phyloP scores from a whole-genome alignment of 2,113 vertebrate species.

The Speoplatyrhinus poulsoni region DNA sequence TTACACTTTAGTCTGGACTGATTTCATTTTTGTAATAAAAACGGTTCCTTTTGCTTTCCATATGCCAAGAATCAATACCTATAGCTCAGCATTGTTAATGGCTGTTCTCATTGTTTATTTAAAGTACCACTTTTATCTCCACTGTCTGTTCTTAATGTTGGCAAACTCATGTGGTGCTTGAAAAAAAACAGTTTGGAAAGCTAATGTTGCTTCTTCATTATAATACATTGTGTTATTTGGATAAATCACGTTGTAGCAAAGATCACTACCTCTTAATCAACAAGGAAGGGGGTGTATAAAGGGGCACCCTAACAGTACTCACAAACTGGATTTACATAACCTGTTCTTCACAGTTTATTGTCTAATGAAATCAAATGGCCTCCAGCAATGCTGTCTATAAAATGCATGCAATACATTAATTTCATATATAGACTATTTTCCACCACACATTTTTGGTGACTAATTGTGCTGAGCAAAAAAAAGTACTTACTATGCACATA shows the following conservation, averaged over 20 bases:
- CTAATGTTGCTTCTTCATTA: too few relatives aligned
- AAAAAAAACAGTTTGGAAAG: too few relatives aligned
- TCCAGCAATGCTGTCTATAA: neutral
- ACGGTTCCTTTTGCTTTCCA: conserved; percentile 33
- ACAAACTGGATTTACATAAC: conserved; percentile 11
- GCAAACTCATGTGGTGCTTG: too few relatives aligned
- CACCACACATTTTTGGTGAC: neutral
- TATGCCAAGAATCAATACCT: conserved; percentile 34
- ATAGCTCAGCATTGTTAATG: conserved; percentile 49
- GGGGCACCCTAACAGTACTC: conserved; percentile 2
- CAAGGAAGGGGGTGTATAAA: conserved; percentile 1
- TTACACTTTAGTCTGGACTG: neutral
- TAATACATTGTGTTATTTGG: too few relatives aligned
- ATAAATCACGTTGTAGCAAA: too few relatives aligned
- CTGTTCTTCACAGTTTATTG: conserved; percentile 4
- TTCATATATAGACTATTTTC: neutral
- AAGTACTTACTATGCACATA: conserved; percentile 61
- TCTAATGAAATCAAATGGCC: conserved; percentile 19
- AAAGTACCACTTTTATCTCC: neutral
- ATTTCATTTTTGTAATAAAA: conserved; percentile 30
- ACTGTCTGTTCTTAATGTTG: too few relatives aligned
- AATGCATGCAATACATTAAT: conserved; percentile 1
- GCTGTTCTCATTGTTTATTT: conserved; percentile 41
- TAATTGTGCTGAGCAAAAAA: conserved; percentile 54
- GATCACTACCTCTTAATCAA: conserved; percentile 19